A percentile compares a stretch with the other conserved stretches of the same genome.
phyloP scores from a whole-genome alignment of 2,888 invertebrate genomes.

The Agrochola litura region DNA sequence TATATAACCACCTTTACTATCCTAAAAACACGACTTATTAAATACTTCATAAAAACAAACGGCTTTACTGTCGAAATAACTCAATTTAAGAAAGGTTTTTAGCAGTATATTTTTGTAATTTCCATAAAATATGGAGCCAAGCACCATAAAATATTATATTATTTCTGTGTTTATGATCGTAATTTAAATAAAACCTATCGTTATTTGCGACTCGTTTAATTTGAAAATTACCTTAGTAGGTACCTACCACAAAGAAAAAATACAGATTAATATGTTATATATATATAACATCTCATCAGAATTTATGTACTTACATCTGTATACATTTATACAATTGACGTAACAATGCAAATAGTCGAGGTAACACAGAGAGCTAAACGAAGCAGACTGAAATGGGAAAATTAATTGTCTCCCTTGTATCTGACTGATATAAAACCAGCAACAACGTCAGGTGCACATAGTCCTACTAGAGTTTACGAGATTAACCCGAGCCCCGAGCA shows the following conservation, averaged over 20 bases:
- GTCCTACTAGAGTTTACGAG: background rate
- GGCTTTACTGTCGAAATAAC: slow-evolving; percentile 2
- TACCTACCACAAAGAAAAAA: background rate
- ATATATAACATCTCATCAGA: slow-evolving; percentile 2
- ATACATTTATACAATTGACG: slow-evolving; percentile 19
- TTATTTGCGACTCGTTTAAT: background rate
- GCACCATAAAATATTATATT: slow-evolving; percentile 7
- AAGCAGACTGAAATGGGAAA: slow-evolving; percentile 37
- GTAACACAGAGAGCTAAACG: slow-evolving; percentile 20
- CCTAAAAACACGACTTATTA: slow-evolving; percentile 6
- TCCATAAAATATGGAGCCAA: background rate
- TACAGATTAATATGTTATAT: background rate
- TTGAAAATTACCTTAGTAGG: background rate
- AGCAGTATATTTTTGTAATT: slow-evolving; percentile 8
- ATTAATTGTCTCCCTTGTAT: slow-evolving; percentile 26
- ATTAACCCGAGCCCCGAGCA: slow-evolving; percentile 1
- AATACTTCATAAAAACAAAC: slow-evolving; percentile 14
- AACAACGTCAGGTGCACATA: slow-evolving; percentile 17
- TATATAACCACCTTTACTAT: slow-evolving; percentile 53
- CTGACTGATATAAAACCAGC: slow-evolving; percentile 25
- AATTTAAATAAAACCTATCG: background rate
- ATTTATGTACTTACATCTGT: slow-evolving; percentile 5
- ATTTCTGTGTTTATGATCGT: background rate
- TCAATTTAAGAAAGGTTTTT: slow-evolving; percentile 11
- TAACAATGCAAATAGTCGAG: slow-evolving; percentile 14